Conservation (phyloP, 2,113 vertebrate species). For the Setophaga kirtlandii region DNA sequence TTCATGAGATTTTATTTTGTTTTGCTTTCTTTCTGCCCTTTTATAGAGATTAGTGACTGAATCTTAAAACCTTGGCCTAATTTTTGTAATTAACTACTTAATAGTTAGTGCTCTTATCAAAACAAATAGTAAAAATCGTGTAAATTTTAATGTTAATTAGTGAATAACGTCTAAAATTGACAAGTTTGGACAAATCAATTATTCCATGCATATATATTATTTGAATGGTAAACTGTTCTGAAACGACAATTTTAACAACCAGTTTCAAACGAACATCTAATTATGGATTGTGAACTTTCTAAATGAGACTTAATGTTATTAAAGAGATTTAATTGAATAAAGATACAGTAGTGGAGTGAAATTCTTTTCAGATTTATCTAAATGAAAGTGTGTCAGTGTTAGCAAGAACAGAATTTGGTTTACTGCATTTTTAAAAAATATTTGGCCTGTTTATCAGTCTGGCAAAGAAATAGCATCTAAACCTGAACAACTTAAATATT, state of each 20-base stretch:
- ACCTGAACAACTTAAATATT: neutral
- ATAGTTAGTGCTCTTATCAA: neutral
- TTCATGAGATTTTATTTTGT: neutral
- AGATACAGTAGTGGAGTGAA: neutral
- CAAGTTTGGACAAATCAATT: neutral
- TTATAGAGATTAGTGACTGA: neutral
- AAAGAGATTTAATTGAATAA: neutral
- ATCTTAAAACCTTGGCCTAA: neutral
- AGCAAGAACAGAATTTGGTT: neutral
- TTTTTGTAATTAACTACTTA: neutral
- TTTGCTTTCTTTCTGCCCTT: neutral
- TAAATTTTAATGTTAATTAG: neutral
- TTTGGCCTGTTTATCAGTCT: neutral
- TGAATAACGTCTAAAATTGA: neutral
- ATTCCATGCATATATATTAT: neutral
- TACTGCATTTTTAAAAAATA: neutral
- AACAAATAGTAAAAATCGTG: neutral
- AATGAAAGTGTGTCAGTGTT: neutral
- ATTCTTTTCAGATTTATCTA: neutral
- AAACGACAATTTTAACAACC: neutral
- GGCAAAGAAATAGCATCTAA: neutral
- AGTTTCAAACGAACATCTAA: neutral
- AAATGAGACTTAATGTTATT: neutral
- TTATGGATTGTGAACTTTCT: constrained; percentile 27
- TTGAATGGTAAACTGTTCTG: neutral